A percentile compares a stretch with the other conserved stretches of the same genome.
These are phyloP conservation scores for Zophobas morio DNA, from an alignment of 1,140 invertebrate genomes.

Conservation along the genomic window DNA sequence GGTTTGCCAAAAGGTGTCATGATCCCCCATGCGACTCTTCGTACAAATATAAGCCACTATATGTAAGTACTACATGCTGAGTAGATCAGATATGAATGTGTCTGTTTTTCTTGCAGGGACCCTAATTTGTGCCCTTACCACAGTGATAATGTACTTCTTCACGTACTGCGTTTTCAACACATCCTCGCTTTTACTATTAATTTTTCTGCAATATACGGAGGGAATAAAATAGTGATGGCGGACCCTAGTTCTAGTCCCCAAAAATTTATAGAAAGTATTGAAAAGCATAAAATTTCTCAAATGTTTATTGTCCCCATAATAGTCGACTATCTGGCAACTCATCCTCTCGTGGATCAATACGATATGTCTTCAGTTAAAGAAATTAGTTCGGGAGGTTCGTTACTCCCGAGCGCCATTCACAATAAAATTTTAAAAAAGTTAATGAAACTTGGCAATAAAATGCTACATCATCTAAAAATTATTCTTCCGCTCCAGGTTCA, in stretches of 20 bases:
- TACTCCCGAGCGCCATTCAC: conserved; percentile 67
- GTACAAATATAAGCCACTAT: neutral
- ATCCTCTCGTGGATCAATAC: conserved; percentile 66
- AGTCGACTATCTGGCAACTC: conserved; percentile 72
- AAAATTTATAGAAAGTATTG: conserved; percentile 71
- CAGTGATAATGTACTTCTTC: neutral
- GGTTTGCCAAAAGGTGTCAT: conserved; percentile 13
- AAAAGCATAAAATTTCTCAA: conserved; percentile 71
- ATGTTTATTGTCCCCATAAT: conserved; percentile 73
- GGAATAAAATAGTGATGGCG: conserved; percentile 58
- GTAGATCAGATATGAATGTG: neutral
- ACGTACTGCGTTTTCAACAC: neutral
- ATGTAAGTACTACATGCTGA: neutral
- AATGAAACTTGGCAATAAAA: conserved; percentile 20
- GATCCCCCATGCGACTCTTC: conserved; percentile 4
- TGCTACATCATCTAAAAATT: conserved; percentile 54
- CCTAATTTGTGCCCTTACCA: conserved; percentile 1
- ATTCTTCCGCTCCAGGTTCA: conserved; percentile 50
- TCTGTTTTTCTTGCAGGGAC: neutral
- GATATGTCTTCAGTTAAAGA: conserved; percentile 67
- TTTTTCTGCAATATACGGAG: neutral
- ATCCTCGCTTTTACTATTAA: neutral
- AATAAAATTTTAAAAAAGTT: conserved; percentile 64
- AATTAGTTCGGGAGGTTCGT: conserved; percentile 68
- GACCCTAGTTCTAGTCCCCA: conserved; percentile 72